Conservation (phyloP, 2,113 vertebrate species). For the Pygoscelis adeliae region DNA sequence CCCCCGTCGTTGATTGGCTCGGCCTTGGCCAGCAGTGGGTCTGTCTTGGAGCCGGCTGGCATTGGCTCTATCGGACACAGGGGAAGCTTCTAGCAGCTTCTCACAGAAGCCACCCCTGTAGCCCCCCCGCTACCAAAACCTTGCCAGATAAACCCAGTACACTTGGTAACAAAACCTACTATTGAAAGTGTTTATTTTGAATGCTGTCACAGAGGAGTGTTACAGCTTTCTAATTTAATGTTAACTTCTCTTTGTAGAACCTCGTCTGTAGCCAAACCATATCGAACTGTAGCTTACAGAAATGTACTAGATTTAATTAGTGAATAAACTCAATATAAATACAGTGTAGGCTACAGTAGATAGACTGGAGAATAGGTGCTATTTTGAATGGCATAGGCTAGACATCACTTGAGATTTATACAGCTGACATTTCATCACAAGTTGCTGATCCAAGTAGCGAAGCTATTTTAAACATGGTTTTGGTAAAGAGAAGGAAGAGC, state of each 20-base stretch:
- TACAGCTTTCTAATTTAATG: background rate
- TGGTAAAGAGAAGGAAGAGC: background rate
- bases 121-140: no score
- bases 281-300: background rate
- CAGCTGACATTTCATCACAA: background rate
- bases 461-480: background rate
- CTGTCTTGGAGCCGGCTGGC: no score
- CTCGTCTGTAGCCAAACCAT: background rate
- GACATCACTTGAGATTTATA: background rate
- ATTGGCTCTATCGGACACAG: no score
- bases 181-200: background rate
- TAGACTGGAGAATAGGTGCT: background rate
- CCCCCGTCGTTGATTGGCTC: no score
- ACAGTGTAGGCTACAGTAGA: background rate
- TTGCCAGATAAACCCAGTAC: no score
- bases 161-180: background rate
- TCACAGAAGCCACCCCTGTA: no score
- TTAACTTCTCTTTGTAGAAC: background rate
- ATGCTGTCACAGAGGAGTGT: background rate
- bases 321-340: background rate
- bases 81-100: no score
- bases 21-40: no score
- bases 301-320: background rate
- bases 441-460: background rate
- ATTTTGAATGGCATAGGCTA: background rate